Base-by-base conservation (phyloP, 1,140 invertebrate genomes). In the Akabosia matsudoensis region DNA sequence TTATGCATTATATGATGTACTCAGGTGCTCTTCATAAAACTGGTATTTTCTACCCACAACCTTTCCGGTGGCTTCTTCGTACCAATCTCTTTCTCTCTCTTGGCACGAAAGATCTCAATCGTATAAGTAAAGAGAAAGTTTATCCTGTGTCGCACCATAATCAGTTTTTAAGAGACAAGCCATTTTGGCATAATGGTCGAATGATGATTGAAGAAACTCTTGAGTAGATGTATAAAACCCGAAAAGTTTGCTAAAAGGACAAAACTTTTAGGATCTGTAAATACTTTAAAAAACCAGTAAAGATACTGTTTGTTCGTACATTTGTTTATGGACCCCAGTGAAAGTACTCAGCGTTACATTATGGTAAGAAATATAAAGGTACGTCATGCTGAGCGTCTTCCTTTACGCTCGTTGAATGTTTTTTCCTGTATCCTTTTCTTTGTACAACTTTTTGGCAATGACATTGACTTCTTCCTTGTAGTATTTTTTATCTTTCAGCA, bases 401-500 rank as follows among this genome's bases (percentile, higher is more conserved):
- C 24, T 28, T 31, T 67, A n/a, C n/a, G n/a, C n/a, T n/a, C n/a
- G n/a, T n/a, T n/a, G n/a, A n/a, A n/a, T n/a, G 61, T 30, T 67
- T 61, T 61, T 30, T 30, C 28, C 24, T 67, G 24, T n/a, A 61
- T 61, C 54, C 54, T 14, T 24, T 61, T 22, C n/a, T 61, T 61
- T 24, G 7, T 61, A 31, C 61, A 7, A 67, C 61, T 67, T 61
- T 61, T 61, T 67, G 61, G 61, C 61, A 67, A 67, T 67, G 61
- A 67, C 61, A 67, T 67, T 67, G 61, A 67, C 28, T 67, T 67
- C 18, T 45, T n/a, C n/a, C n/a, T n/a, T n/a, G n/a, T n/a, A n/a
- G n/a, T n/a, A n/a, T n/a, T n/a, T n/a, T n/a, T n/a, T n/a, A n/a
- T n/a, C n/a, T n/a, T n/a, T n/a, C n/a, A n/a, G n/a, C n/a, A n/a